Evolutionary conservation across 1,140 invertebrate genomes (phyloP), one percentile per base, ranked within the genome.

Genomic region (Leptinotarsa texana): DNA sequence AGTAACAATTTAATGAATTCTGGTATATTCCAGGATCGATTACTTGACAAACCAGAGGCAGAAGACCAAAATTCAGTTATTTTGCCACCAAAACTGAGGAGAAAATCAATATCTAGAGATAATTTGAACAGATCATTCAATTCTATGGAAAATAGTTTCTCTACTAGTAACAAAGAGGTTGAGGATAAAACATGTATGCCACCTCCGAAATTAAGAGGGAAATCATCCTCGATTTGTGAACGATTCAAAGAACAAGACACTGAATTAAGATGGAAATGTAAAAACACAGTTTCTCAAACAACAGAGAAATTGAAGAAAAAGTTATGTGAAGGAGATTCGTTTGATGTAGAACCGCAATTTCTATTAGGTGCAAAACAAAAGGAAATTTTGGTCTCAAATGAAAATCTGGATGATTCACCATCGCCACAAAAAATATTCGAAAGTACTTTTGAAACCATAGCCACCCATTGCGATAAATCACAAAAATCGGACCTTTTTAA

Each of bases 221-320:
- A 67, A 67, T 63, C 63, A 57, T 57, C 51, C 4, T 57, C 51
- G 4, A 57, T 17, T 57, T 17, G 51, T 65, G 27, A 65, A 21
- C 17, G 21, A 65, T 65, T 65, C 33, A 18, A 48, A 42, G 33
- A 48, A 17, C 27, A 69, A 69, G 48, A 48, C 63, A 65, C 15
- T 13, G n/a, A 69, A 48, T 33, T 47, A 15, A 15, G n/a, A 48
- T 69, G 33, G n/a, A 69, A 69, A 47, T 69, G 42, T 22, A 69
- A 69, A 48, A 69, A 69, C 42, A 69, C 68, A 6, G 48, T 69
- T 8, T 69, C 68, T 49, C 68, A 24, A 69, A 51, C 48, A 15
- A 51, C 68, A 18, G 68, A 69, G n/a, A 69, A 69, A 22, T 22
- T 69, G n/a, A 69, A 18, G 21, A 69, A 69, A 49, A 69, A 69